Evolutionary conservation across 2,888 invertebrate genomes (phyloP), one percentile per base, ranked within the genome.

Genomic region (Catocala fraxini): DNA sequence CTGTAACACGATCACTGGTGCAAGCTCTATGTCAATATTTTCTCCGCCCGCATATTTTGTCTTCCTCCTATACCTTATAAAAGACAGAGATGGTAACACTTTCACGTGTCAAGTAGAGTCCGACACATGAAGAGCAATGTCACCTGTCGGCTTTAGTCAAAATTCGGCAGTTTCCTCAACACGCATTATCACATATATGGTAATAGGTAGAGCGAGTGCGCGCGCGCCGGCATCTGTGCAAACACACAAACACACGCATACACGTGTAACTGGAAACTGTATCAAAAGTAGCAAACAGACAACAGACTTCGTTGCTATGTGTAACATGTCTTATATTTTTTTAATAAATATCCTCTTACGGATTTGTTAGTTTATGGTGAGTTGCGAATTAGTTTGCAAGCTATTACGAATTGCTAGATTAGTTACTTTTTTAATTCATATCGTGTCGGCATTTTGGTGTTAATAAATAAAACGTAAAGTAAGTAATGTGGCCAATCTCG

Each of bases 121-220:
- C 74, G 73, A 79, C 71, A 76, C 82, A 79, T 84, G 71, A 75
- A 81, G 70, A 80, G 80, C 71, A 73, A 73, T 91, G 91, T 91
- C 92, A 90, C 84, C 87, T 80, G 75, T 83, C 71, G 83, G 81
- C 81, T 77, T 80, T 79, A 77, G 79, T 82, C 76, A 85, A 84
- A 89, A 86, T 90, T 92, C 90, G 91, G 91, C 88, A 82, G 86
- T 84, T 84, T 81, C 85, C 85, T 82, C 84, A 80, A 82, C 78
- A 66, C 75, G 74, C 79, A 91, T 93, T 93, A 93, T 87, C 92
- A 89, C 85, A 52, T 82, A 73, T 73, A 77, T 79, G 93, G 86
- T 93, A 93, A 93, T 87, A 85, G 86, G 77, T 64, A 68, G 68
- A 77, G 80, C 86, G 88, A 87, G 85, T 86, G 89, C 85, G 84